Conservation (phyloP, 2,797 vertebrate genomes). For the Chiroxiphia lanceolata region DNA sequence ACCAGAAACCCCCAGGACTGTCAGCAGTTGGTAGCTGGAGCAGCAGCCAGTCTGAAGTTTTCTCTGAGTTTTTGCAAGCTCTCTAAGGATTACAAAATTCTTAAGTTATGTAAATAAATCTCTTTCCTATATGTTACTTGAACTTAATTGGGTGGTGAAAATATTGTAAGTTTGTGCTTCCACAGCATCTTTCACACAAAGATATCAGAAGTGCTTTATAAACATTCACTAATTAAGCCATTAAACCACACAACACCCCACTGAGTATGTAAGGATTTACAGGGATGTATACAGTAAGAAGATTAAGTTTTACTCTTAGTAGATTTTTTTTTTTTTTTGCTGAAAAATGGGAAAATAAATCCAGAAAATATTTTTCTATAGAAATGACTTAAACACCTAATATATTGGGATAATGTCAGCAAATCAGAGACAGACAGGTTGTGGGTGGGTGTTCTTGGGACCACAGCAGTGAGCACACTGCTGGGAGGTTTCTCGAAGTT, state of each 20-base stretch:
- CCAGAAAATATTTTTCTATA: not conserved
- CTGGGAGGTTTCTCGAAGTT: not conserved
- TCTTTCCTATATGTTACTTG: not conserved
- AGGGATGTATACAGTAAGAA: not conserved
- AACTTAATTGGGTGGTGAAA: not conserved
- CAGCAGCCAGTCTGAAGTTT: not conserved
- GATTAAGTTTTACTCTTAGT: not conserved
- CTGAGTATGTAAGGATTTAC: not conserved
- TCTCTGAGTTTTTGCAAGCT: not conserved
- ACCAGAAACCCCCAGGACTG: not conserved
- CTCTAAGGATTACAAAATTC: not conserved
- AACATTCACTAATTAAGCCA: constrained; percentile 37
- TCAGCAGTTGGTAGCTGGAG: not conserved
- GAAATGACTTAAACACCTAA: not conserved
- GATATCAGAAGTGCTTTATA: not conserved
- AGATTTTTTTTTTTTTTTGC: not conserved
- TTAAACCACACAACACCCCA: not conserved
- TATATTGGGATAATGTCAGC: not conserved
- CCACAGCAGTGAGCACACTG: not conserved
- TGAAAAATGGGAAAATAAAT: constrained; percentile 4
- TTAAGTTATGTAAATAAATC: not conserved
- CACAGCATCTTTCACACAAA: not conserved
- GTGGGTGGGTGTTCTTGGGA: not conserved
- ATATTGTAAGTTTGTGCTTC: not conserved
- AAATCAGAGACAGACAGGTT: not conserved